A percentile compares a stretch with the other conserved stretches of the same genome.
These are phyloP conservation scores for Macrosiphum euphorbiae DNA, from an alignment of 2,888 invertebrate species.

Conservation along the genomic window DNA sequence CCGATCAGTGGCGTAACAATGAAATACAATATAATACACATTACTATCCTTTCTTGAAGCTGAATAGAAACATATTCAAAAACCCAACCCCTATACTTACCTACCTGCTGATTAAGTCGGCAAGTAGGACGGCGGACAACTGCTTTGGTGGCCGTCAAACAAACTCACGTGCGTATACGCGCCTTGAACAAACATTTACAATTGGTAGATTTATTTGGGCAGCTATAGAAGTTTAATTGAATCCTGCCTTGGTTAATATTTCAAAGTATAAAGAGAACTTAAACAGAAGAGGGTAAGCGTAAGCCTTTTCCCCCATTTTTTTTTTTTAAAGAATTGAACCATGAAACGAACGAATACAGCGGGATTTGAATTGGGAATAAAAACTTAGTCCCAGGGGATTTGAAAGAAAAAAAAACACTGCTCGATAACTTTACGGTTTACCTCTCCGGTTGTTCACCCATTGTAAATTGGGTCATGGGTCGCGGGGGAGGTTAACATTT, in stretches of 20 bases:
- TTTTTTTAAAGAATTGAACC: constrained; percentile 59
- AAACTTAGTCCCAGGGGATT: constrained; percentile 54
- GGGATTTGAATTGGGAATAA: constrained; percentile 64
- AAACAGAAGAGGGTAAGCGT: constrained; percentile 49
- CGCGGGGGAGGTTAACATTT: constrained; percentile 62
- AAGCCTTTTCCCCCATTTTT: constrained; percentile 51
- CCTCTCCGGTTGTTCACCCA: constrained; percentile 60
- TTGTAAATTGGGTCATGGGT: constrained; percentile 64
- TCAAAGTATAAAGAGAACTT: constrained; percentile 62
- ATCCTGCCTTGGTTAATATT: constrained; percentile 59
- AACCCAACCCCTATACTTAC: background rate
- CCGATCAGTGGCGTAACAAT: background rate
- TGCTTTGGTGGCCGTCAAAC: constrained; percentile 23
- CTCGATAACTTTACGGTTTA: constrained; percentile 64
- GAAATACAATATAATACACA: background rate
- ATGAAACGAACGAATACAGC: constrained; percentile 60
- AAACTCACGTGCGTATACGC: constrained; percentile 17
- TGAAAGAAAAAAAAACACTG: constrained; percentile 34
- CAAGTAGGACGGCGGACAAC: background rate
- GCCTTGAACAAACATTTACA: constrained; percentile 59
- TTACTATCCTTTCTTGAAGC: background rate
- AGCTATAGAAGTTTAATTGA: constrained; percentile 63
- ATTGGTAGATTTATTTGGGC: constrained; percentile 61
- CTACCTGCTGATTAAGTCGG: background rate
- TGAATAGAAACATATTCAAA: too few relatives aligned